Percentiles rank a stretch among this genome's conserved stretches.
phyloP scores from a whole-genome alignment of 2,888 invertebrate genomes.

The Scaptomyza cyrtandrae region DNA sequence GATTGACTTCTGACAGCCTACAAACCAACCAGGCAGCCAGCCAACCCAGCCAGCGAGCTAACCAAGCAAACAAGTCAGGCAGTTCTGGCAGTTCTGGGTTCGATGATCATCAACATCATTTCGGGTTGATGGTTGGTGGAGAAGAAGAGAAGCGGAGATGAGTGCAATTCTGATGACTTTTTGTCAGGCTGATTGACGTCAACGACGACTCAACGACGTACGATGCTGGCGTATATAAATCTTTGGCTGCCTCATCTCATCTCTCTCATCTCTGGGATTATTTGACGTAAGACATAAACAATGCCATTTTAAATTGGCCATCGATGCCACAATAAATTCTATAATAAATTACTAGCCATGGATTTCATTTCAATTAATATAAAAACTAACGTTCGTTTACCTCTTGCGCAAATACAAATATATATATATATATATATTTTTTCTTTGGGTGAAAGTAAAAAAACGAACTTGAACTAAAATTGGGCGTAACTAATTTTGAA shows the following conservation, averaged over 20 bases:
- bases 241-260: constrained; percentile 59
- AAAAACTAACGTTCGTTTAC: constrained; percentile 5
- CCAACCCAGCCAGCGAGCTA: background rate
- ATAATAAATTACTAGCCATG: constrained; percentile 70
- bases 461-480: constrained; percentile 42
- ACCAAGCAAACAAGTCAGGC: constrained; percentile 12
- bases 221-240: constrained; percentile 76
- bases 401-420: constrained; percentile 5
- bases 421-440: too few species aligned
- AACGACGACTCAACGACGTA: constrained; percentile 73
- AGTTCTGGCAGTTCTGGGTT: constrained; percentile 29
- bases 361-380: constrained; percentile 62
- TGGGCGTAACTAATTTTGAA: constrained; percentile 60
- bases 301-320: constrained; percentile 81
- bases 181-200: constrained; percentile 83
- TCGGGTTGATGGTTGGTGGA: background rate
- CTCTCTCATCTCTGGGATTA: constrained; percentile 51
- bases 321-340: constrained; percentile 79
- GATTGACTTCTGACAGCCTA: constrained; percentile 78
- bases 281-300: constrained; percentile 69
- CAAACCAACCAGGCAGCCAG: constrained; percentile 21
- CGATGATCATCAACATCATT: constrained; percentile 42
- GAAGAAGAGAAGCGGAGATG: constrained; percentile 19
- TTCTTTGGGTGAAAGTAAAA: constrained; percentile 50
- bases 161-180: constrained; percentile 81